Evolutionary conservation across 1,140 invertebrate genomes (phyloP).

Genomic region (Bombus balteatus): DNA sequence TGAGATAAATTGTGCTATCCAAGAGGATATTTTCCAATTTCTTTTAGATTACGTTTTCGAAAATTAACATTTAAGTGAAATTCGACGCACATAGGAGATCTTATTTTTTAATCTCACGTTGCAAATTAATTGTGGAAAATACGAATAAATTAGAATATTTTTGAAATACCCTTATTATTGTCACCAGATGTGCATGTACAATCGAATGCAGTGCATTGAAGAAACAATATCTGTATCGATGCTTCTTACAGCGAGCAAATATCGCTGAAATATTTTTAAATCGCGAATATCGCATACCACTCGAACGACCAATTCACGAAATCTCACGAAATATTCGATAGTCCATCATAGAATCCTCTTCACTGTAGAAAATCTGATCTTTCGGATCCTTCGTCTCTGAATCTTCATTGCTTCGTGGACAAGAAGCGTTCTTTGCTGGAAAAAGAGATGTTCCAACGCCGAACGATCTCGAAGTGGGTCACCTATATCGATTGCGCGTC

Average conservation of each 20-base stretch:
- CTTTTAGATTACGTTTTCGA: neutral
- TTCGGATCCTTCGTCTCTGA: too few relatives aligned
- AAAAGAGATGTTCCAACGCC: neutral
- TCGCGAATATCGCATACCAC: neutral
- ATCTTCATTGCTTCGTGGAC: neutral
- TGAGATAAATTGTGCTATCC: neutral
- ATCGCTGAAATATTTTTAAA: neutral
- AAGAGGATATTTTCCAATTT: neutral
- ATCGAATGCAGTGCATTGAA: too few relatives aligned
- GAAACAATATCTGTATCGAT: neutral
- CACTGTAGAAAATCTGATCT: neutral
- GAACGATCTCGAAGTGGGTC: conserved; percentile 8
- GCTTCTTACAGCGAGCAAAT: neutral
- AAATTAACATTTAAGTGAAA: neutral
- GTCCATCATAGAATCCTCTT: neutral
- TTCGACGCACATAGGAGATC: neutral
- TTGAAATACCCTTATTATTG: neutral
- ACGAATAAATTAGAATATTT: neutral
- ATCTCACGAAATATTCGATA: neutral
- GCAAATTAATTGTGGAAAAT: neutral
- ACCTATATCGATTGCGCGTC: conserved; percentile 26
- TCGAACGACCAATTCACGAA: neutral
- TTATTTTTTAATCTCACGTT: neutral
- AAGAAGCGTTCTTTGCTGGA: neutral
- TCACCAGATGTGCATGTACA: neutral